A percentile compares a stretch with the other conserved stretches of the same genome.
phyloP scores from a whole-genome alignment of 2,888 invertebrate genomes.

The Dolichomitus sp. region DNA sequence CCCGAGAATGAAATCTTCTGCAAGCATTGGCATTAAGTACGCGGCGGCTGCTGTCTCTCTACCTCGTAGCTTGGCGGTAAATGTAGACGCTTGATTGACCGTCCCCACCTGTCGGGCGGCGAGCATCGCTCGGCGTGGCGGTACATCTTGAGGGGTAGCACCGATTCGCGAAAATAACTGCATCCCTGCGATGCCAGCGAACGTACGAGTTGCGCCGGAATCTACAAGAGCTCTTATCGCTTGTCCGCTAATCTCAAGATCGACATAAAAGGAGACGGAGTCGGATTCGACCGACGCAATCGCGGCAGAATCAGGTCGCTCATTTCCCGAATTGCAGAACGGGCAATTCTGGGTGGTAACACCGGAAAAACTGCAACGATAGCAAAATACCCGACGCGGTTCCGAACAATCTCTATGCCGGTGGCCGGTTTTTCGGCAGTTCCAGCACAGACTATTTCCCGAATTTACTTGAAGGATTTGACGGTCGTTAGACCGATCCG shows the following conservation, averaged over 20 bases:
- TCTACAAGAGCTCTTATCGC: slow-evolving; percentile 15
- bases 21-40: not conserved
- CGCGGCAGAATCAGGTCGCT: not conserved
- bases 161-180: not conserved
- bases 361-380: slow-evolving; percentile 9
- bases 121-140: not conserved
- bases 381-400: not conserved
- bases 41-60: not conserved
- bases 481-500: too few relatives aligned
- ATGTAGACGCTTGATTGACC: not conserved
- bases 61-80: not conserved
- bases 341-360: slow-evolving; percentile 13
- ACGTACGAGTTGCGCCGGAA: not conserved
- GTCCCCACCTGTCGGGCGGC: not conserved
- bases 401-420: not conserved
- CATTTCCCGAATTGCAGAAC: not conserved
- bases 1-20: slow-evolving; percentile 18
- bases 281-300: too few relatives aligned
- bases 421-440: not conserved
- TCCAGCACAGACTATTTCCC: slow-evolving; percentile 5
- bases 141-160: not conserved
- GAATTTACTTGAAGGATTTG: too few relatives aligned
- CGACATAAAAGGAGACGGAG: not conserved
- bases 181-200: not conserved
- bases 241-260: not conserved